phyloP scores from a whole-genome alignment of 92 coral and sea anemone species.

The Epizoanthus ramosus region DNA sequence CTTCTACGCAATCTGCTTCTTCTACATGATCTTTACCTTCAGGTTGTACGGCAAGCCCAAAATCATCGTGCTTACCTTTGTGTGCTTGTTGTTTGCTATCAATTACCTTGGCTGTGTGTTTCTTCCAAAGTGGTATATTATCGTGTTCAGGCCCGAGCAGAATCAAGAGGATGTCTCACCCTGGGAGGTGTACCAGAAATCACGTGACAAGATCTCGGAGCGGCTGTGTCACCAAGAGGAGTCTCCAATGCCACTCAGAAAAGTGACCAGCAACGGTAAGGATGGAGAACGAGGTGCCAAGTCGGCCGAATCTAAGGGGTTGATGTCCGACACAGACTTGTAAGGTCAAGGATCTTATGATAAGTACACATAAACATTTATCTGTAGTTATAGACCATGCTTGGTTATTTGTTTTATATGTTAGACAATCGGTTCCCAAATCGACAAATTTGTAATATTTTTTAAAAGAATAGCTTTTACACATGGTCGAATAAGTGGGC shows the following conservation, averaged over 20 bases:
- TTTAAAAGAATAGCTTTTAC: no score
- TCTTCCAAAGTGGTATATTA: conserved; percentile 90
- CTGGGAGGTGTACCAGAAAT: conserved; percentile 79
- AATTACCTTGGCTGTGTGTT: conserved; percentile 78
- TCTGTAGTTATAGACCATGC: no score
- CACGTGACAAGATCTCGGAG: conserved; percentile 80
- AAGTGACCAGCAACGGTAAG: conserved; percentile 17
- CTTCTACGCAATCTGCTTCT: conserved; percentile 79
- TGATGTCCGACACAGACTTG: conserved; percentile 64
- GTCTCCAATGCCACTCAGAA: conserved; percentile 64
- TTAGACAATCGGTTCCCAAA: no score
- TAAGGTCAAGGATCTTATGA: conserved; percentile 6
- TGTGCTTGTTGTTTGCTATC: conserved; percentile 72
- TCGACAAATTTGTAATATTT: no score
- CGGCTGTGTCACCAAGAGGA: conserved; percentile 70
- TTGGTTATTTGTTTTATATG: no score
- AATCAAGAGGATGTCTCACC: conserved; percentile 90
- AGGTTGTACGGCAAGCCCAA: conserved; percentile 79
- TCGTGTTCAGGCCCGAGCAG: conserved; percentile 88
- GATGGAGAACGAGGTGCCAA: conserved; percentile 39
- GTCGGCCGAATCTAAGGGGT: conserved; percentile 50
- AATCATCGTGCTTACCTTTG: conserved; percentile 73
- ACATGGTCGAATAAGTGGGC: no score
- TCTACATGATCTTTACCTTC: conserved; percentile 76
- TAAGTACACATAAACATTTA: no score